Percentiles rank a stretch among this genome's conserved stretches.
These are phyloP conservation scores for Zaprionus kolodkinae DNA, from an alignment of 1,140 invertebrate species.

Conservation along the genomic window DNA sequence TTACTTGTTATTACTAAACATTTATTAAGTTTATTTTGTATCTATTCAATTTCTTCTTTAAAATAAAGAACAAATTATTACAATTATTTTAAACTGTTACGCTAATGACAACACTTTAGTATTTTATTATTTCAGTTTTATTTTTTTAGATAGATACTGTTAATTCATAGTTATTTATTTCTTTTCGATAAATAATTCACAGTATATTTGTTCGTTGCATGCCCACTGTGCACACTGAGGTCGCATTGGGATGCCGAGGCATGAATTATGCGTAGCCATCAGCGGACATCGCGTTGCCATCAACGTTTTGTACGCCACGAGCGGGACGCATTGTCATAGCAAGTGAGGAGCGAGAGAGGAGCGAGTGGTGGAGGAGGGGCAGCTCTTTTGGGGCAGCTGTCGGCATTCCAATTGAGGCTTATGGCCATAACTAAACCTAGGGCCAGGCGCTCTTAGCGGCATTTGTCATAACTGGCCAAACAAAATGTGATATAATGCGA, in stretches of 20 bases:
- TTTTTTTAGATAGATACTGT: too few species aligned
- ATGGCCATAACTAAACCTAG: conserved; percentile 66
- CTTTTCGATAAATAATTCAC: not conserved
- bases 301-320: conserved; percentile 25
- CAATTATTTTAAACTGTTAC: too few species aligned
- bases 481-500: conserved; percentile 41
- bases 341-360: not conserved
- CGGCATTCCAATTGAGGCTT: conserved; percentile 73
- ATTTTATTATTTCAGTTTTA: too few species aligned
- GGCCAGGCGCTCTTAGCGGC: conserved; percentile 2
- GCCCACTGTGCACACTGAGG: conserved; percentile 48
- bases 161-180: too few species aligned
- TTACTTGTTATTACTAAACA: too few species aligned
- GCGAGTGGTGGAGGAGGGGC: not conserved
- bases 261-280: conserved; percentile 73
- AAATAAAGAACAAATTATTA: too few species aligned
- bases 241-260: conserved; percentile 15
- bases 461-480: conserved; percentile 16
- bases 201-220: not conserved
- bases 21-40: too few species aligned
- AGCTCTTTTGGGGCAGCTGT: conserved; percentile 32
- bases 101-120: too few species aligned
- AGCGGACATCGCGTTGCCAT: conserved; percentile 55
- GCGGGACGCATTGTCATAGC: conserved; percentile 15
- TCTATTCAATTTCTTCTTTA: too few species aligned